Evolutionary conservation across 2,113 vertebrate genomes (phyloP), one percentile per base, ranked within the genome.

Genomic region (Sitta europaea): DNA sequence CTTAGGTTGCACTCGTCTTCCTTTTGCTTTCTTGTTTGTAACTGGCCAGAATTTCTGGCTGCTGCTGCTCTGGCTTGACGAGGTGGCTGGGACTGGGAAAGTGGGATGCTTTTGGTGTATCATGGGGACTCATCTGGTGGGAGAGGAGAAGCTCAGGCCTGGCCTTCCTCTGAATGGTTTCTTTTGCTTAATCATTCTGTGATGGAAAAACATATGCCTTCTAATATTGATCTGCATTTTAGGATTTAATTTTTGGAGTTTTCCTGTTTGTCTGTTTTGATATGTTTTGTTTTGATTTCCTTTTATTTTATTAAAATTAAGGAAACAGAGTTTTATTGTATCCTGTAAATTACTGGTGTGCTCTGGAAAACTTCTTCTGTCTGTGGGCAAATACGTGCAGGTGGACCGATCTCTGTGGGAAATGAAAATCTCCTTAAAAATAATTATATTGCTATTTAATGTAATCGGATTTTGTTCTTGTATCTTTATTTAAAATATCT

Each of bases 71-170:
- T 50, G 47, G 6, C 8, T 88, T 68, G n/a, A n/a, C 0, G 1
- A 38, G 15, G 11, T 33, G 25, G 29, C 35, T 77, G 48, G 22
- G 20, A 12, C n/a, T 58, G 17, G 43, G 24, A 12, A 5, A 45
- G 7, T 27, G 42, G 20, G 8, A 14, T 80, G 35, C 27, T 66
- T 91, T 80, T 76, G 36, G 1, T 68, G 16, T 15, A 1, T 58
- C 5, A 2, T n/a, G 19, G 42, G 48, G 25, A 63, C 20, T 42
- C 0, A 0, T 35, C 23, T 50, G 35, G 20, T 57, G 36, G 33
- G 65, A 76, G 14, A 58, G 35, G 23, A 45, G 29, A 51, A 86
- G 43, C 55, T 88, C 42, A 62, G 35, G 36, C 74, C n/a, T 53
- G 88, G 20, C n/a, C 10, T 82, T 82, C 31, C 9, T 72, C 29